phyloP scores from a whole-genome alignment of 2,888 invertebrate species.

The Horisme vitalbata region DNA sequence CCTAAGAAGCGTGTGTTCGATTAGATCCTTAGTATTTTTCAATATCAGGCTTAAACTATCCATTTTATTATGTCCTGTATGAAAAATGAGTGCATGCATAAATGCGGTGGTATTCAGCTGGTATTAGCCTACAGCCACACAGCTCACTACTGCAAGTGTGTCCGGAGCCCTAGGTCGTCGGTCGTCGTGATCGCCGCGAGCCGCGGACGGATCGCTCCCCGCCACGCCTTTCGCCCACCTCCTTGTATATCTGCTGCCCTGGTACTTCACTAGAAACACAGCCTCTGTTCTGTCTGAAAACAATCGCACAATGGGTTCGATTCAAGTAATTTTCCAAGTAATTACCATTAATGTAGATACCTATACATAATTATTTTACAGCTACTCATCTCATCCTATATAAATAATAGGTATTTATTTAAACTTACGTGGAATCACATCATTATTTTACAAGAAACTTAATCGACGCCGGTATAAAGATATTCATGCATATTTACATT shows the following conservation, averaged over 20 bases:
- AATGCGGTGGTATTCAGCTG: constrained; percentile 17
- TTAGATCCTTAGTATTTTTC: too few relatives aligned
- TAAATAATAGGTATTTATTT: too few relatives aligned
- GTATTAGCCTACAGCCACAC: constrained; percentile 17
- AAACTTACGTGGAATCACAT: too few relatives aligned
- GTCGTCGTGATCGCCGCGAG: constrained; percentile 71
- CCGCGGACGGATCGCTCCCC: constrained; percentile 59
- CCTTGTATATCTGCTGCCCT: constrained; percentile 48
- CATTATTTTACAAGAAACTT: too few relatives aligned
- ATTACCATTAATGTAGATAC: too few relatives aligned
- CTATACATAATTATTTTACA: too few relatives aligned
- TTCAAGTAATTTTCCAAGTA: constrained; percentile 13
- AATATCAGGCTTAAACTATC: constrained; percentile 8
- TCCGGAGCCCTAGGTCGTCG: constrained; percentile 42
- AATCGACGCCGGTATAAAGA: too few relatives aligned
- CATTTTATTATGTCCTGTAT: too few relatives aligned
- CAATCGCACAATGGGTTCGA: constrained; percentile 23
- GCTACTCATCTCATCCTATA: too few relatives aligned
- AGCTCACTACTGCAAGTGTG: constrained; percentile 30
- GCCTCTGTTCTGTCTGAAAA: constrained; percentile 27
- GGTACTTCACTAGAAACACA: constrained; percentile 43
- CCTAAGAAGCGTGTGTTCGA: too few relatives aligned
- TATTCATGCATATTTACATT: too few relatives aligned
- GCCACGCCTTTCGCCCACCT: constrained; percentile 46
- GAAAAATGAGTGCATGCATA: too few relatives aligned